Conservation (phyloP, 2,797 vertebrate species). For the Mionectes olivaceus region DNA sequence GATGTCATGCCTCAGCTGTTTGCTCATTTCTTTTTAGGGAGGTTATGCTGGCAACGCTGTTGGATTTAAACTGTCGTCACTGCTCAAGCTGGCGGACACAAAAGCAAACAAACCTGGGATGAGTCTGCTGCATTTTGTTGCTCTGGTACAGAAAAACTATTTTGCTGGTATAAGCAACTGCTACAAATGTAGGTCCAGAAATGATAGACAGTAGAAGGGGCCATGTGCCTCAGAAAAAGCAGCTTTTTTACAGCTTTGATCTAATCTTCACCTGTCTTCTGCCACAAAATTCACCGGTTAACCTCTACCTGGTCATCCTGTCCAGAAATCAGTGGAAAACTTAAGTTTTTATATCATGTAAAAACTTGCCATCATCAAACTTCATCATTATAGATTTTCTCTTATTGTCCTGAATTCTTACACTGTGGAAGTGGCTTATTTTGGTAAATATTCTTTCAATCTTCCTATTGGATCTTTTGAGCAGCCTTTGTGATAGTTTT, state of each 20-base stretch:
- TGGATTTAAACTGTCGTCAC: constrained; percentile 95
- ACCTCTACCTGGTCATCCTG: neutral
- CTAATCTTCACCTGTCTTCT: neutral
- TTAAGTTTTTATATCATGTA: neutral
- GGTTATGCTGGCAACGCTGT: constrained; percentile 97
- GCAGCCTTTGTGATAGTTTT: neutral
- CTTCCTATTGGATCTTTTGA: neutral
- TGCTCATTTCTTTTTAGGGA: constrained; percentile 82
- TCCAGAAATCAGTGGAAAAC: neutral
- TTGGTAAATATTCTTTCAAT: neutral
- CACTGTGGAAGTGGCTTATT: neutral
- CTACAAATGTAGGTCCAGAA: neutral
- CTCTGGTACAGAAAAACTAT: constrained; percentile 84
- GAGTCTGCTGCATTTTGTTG: constrained; percentile 98
- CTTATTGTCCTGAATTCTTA: neutral
- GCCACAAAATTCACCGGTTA: neutral
- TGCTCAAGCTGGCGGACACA: constrained; percentile 95
- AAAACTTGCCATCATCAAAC: neutral
- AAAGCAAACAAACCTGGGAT: constrained; percentile 98
- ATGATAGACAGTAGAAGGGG: neutral
- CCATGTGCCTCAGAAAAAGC: neutral
- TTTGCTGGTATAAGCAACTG: neutral
- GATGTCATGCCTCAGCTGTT: constrained; percentile 21
- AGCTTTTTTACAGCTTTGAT: neutral
- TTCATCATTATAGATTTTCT: neutral